These are phyloP conservation scores for Frieseomelitta varia DNA, from an alignment of 1,140 invertebrate species.

Conservation along the genomic window DNA sequence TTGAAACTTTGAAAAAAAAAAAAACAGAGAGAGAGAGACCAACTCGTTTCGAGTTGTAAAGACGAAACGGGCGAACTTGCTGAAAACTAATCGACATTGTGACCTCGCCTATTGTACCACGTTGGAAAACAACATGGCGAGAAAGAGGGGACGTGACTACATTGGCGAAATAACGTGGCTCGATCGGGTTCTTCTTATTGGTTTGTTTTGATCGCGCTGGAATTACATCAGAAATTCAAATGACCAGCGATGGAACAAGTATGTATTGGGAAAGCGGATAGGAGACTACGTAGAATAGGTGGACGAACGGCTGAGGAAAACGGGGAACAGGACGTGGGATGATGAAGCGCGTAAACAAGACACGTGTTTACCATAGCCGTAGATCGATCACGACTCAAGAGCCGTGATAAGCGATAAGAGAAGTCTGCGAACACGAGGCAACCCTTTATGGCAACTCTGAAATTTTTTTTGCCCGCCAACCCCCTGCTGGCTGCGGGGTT, in stretches of 20 bases:
- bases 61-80: no score
- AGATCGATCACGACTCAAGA: conserved; percentile 57
- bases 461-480: neutral
- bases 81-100: neutral
- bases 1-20: neutral
- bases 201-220: conserved; percentile 34
- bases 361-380: conserved; percentile 50
- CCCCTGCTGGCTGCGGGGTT: neutral
- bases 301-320: neutral
- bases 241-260: neutral
- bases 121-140: neutral
- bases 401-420: conserved; percentile 56
- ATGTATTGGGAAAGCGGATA: neutral
- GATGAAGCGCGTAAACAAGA: conserved; percentile 56
- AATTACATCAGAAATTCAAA: conserved; percentile 50
- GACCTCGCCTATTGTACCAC: neutral
- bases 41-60: neutral
- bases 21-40: no score
- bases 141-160: neutral
- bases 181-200: conserved; percentile 4
- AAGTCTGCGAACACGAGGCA: conserved; percentile 17
- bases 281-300: neutral
- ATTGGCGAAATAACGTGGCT: neutral
- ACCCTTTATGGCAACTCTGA: neutral
- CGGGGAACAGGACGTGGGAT: neutral